Conservation (phyloP, 2,113 vertebrate species). For the Sturnira hondurensis region DNA sequence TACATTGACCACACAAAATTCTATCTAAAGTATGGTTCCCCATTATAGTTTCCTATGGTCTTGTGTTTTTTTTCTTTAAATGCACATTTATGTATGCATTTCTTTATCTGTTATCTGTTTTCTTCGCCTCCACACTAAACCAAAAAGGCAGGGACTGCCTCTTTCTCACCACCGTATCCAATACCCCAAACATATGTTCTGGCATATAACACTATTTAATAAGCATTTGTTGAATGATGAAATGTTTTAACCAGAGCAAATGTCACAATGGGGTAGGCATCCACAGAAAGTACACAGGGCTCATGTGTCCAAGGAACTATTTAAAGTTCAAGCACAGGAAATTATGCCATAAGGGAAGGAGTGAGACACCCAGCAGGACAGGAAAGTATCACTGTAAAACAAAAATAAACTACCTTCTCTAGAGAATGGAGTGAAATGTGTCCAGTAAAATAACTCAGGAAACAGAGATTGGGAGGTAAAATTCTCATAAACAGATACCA, state of each 20-base stretch:
- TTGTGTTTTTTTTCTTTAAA: background rate
- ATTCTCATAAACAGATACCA: background rate
- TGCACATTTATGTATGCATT: background rate
- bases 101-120: background rate
- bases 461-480: background rate
- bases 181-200: background rate
- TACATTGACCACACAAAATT: background rate
- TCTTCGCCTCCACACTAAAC: background rate
- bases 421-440: background rate
- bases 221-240: background rate
- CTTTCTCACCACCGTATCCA: background rate
- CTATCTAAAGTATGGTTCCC: background rate
- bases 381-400: background rate
- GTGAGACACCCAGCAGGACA: background rate
- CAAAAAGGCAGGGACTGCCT: background rate
- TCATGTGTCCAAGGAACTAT: background rate
- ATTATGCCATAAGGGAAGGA: background rate
- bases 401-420: conserved; percentile 18
- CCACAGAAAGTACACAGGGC: background rate
- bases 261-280: background rate
- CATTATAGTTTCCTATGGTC: background rate
- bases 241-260: background rate
- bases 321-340: conserved; percentile 24
- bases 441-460: background rate
- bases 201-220: background rate